Base-by-base conservation (phyloP, 2,113 vertebrate genomes). In the Myotis brandtii region DNA sequence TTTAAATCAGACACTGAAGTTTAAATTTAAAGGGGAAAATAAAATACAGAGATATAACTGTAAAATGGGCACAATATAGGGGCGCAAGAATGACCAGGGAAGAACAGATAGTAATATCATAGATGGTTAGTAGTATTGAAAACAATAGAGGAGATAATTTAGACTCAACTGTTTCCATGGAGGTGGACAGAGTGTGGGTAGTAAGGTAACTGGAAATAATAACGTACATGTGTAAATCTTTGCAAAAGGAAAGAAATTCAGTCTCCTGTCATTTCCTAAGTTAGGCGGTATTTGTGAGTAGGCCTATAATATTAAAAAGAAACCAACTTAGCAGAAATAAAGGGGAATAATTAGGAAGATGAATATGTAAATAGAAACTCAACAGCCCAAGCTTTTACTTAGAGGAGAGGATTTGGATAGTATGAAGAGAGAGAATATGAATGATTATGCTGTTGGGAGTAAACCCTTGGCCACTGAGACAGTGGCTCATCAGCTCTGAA, bases 171-270 rank as follows among this genome's bases (percentile, higher is more conserved):
- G 9, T 86, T 79, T 80, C 43, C 56, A 75, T 25, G n/a, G 23
- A 69, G 25, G 14, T 81, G 9, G 32, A 77, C 17, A 80, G 4
- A 84, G 16, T 34, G 4, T 89, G 20, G 9, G 10, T 52, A 73
- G 50, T 0, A 59, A 79, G 40, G 4, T 76, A 50, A 37, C 7
- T 70, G 16, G 62, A 46, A 93, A 80, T 59, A 21, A 50, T 76
- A 89, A 62, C 18, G 64, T n/a, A 67, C 72, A 59, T 14, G 43
- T 77, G n/a, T 66, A 86, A 93, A 40, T 88, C 12, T 66, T 40
- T 69, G 16, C 6, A 89, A 75, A 94, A 82, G 27, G 25, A 94
- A 90, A 40, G 88, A 91, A 86, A 79, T 23, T 46, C 25, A 79
- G 30, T 72, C 25, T 76, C 32, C 6, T 67, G 17, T 70, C 70